Conservation (phyloP, 2,888 invertebrate genomes). For the Xylocampa areola region DNA sequence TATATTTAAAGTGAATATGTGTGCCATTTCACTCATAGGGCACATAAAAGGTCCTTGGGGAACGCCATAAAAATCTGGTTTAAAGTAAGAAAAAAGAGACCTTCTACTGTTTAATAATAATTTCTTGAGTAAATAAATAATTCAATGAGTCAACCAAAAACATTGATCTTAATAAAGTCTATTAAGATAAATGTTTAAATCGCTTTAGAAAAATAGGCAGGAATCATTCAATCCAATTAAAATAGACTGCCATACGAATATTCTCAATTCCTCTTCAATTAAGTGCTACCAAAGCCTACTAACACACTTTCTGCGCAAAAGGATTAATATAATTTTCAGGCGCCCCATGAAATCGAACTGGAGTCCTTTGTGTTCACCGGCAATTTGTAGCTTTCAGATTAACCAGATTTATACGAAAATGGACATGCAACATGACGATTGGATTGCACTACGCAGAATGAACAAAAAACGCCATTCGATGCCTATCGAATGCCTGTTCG, state of each 20-base stretch:
- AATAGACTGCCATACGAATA: slow-evolving; percentile 3
- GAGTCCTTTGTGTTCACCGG: slow-evolving; percentile 17
- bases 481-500: slow-evolving; percentile 38
- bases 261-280: slow-evolving; percentile 24
- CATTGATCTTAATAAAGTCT: not conserved
- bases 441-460: slow-evolving; percentile 40
- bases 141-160: not conserved
- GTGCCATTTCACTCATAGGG: too few relatives aligned
- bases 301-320: slow-evolving; percentile 17
- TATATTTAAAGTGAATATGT: too few relatives aligned
- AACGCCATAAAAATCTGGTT: slow-evolving; percentile 14
- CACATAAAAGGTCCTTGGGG: slow-evolving; percentile 20
- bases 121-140: too few relatives aligned
- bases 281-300: slow-evolving; percentile 8
- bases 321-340: slow-evolving; percentile 19
- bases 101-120: not conserved
- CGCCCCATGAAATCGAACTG: slow-evolving; percentile 7
- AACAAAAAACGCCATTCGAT: slow-evolving; percentile 42
- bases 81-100: too few relatives aligned
- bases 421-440: slow-evolving; percentile 41
- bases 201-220: not conserved
- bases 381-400: slow-evolving; percentile 24
- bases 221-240: not conserved
- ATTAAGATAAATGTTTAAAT: not conserved
- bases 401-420: slow-evolving; percentile 43